phyloP scores from a whole-genome alignment of 2,888 invertebrate genomes.

The Hypena proboscidalis region DNA sequence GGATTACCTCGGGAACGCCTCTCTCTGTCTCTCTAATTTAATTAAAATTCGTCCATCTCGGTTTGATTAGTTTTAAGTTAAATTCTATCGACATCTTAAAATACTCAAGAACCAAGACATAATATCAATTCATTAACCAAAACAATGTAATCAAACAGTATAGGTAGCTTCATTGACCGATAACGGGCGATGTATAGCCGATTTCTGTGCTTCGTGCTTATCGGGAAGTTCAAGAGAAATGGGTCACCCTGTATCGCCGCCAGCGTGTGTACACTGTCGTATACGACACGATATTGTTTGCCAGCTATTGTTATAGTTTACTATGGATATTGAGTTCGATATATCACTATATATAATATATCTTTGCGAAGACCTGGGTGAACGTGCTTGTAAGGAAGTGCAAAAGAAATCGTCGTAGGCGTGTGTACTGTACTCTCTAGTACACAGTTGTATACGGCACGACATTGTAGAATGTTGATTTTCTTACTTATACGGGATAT shows the following conservation, averaged over 20 bases:
- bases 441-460: conserved; percentile 37
- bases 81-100: no score
- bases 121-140: conserved; percentile 4
- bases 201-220: conserved; percentile 34
- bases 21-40: no score
- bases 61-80: no score
- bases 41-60: no score
- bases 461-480: conserved; percentile 14
- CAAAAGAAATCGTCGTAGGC: no score
- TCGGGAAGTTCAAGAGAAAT: conserved; percentile 38
- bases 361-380: no score
- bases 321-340: no score
- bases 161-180: conserved; percentile 9
- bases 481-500: neutral
- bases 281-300: conserved; percentile 28
- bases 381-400: no score
- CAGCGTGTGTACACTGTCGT: conserved; percentile 35
- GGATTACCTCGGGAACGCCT: no score
- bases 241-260: conserved; percentile 37
- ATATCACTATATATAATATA: no score
- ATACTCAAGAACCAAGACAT: neutral
- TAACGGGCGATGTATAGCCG: conserved; percentile 19
- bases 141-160: neutral
- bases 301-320: no score
- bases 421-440: no score